Percentiles rank a stretch among this genome's conserved stretches.
phyloP scores from a whole-genome alignment of 2,888 invertebrate genomes.

The Conistra vaccinii region DNA sequence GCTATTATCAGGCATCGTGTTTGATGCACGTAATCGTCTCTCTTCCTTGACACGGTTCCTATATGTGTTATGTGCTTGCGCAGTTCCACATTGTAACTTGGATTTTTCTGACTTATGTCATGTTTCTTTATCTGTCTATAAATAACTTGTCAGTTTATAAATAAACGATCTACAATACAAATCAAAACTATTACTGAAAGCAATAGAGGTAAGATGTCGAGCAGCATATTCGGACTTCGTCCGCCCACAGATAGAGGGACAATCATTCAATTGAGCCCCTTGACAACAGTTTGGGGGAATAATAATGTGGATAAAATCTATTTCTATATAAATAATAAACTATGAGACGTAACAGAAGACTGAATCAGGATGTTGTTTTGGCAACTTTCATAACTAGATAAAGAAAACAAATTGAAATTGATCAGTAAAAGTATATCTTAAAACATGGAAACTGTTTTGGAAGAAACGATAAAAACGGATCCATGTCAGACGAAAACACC shows the following conservation, averaged over 20 bases:
- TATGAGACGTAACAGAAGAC: conserved; percentile 1
- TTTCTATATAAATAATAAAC: neutral
- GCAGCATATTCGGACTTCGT: conserved; percentile 49
- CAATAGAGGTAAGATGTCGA: conserved; percentile 24
- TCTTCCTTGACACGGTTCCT: neutral
- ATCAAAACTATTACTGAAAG: neutral
- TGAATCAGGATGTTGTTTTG: neutral
- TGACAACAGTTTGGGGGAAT: conserved; percentile 17
- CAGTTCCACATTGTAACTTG: neutral
- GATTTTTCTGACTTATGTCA: neutral
- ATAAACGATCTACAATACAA: neutral
- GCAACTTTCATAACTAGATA: neutral
- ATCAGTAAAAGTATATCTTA: neutral
- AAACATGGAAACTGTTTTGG: conserved; percentile 2
- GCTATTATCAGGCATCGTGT: neutral
- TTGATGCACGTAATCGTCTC: neutral
- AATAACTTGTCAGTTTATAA: conserved; percentile 11
- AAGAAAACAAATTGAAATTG: neutral
- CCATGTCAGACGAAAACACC: neutral
- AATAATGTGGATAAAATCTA: conserved; percentile 16
- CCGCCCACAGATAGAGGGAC: conserved; percentile 51
- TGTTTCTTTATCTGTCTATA: neutral
- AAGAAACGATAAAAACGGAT: neutral
- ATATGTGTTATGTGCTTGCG: neutral
- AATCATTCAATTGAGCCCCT: conserved; percentile 80